A percentile compares a stretch with the other conserved stretches of the same genome.
Evolutionary conservation across 2,888 invertebrate species (phyloP).

Genomic region (Agelastica alni): DNA sequence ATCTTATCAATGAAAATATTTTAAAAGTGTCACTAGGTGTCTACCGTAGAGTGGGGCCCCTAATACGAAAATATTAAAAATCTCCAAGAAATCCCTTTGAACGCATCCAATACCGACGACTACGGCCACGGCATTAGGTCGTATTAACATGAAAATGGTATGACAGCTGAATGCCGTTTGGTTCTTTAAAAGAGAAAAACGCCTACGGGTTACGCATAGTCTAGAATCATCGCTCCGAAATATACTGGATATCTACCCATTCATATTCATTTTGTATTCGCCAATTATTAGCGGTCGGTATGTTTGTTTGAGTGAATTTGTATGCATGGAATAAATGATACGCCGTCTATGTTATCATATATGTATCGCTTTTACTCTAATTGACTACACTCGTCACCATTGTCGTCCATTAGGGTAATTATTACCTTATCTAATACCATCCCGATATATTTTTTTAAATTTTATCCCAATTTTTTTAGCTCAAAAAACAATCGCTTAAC

Average conservation of each 20-base stretch:
- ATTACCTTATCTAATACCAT: no score
- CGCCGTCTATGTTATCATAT: conserved; percentile 44
- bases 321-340: conserved; percentile 58
- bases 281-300: conserved; percentile 57
- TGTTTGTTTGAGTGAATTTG: conserved; percentile 56
- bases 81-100: conserved; percentile 53
- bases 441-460: no score
- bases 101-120: conserved; percentile 37
- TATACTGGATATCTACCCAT: conserved; percentile 36
- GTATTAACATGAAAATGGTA: conserved; percentile 57
- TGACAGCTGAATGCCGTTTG: conserved; percentile 54
- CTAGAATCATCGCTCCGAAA: conserved; percentile 43
- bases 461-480: no score
- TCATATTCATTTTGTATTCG: conserved; percentile 42
- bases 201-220: conserved; percentile 39
- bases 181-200: conserved; percentile 46
- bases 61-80: conserved; percentile 57
- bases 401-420: conserved; percentile 15
- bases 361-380: conserved; percentile 49
- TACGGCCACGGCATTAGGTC: conserved; percentile 4
- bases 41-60: conserved; percentile 37
- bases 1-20: conserved; percentile 49
- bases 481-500: no score
- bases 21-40: conserved; percentile 46
- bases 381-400: conserved; percentile 46